These are phyloP conservation scores for Lepisosteus oculatus DNA, from an alignment of 2,113 vertebrate species.

Conservation along the genomic window DNA sequence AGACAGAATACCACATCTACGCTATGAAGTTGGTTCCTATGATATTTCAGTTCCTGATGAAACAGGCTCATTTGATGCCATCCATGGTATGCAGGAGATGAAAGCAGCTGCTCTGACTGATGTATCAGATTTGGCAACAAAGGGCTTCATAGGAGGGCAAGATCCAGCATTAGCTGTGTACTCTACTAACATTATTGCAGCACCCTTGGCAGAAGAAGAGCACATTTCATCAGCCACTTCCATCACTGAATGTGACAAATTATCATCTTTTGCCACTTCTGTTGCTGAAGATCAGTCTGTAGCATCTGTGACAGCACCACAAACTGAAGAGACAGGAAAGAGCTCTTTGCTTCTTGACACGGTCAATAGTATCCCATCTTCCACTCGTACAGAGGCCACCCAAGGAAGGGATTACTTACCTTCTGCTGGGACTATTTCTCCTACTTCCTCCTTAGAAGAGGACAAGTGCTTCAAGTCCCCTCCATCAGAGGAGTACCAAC, in stretches of 20 bases:
- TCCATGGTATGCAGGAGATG: constrained; percentile 74
- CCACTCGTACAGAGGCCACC: constrained; percentile 76
- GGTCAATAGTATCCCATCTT: constrained; percentile 79
- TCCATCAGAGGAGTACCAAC: constrained; percentile 85
- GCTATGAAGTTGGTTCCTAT: constrained; percentile 74
- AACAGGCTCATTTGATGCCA: constrained; percentile 74
- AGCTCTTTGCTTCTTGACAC: constrained; percentile 85
- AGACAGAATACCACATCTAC: constrained; percentile 80
- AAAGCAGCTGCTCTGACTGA: constrained; percentile 53
- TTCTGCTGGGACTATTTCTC: constrained; percentile 93
- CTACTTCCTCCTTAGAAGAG: constrained; percentile 94
- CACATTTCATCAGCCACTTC: constrained; percentile 95
- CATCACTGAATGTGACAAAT: constrained; percentile 94
- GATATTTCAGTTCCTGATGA: constrained; percentile 82
- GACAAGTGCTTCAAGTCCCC: constrained; percentile 96
- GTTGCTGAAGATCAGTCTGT: constrained; percentile 93
- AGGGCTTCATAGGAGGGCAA: constrained; percentile 62
- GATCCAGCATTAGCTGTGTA: constrained; percentile 79
- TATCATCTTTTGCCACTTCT: constrained; percentile 93
- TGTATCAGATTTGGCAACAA: constrained; percentile 57
- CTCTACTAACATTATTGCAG: constrained; percentile 81
- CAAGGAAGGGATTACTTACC: constrained; percentile 91
- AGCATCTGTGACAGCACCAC: constrained; percentile 87
- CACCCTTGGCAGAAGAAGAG: constrained; percentile 93
- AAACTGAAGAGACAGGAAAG: constrained; percentile 86